Evolutionary conservation across 2,113 vertebrate genomes (phyloP).

Genomic region (Dicentrarchus labrax): DNA sequence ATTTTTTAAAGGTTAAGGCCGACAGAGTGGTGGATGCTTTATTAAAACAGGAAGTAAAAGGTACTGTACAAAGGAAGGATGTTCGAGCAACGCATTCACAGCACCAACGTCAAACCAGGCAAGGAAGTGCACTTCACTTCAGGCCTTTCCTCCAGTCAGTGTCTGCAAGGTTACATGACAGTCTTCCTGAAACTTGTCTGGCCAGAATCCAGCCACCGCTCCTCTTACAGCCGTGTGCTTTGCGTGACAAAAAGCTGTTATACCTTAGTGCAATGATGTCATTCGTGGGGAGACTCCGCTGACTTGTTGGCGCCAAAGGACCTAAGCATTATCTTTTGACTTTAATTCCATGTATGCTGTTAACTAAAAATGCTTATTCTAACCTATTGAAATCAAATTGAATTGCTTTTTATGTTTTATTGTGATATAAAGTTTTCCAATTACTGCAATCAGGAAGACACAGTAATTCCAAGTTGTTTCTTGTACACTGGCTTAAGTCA

Average conservation of each 20-base stretch:
- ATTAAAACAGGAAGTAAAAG: slow-evolving; percentile 70
- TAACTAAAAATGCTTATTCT: neutral
- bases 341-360: neutral
- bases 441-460: neutral
- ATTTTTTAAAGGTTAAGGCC: slow-evolving; percentile 38
- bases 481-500: neutral
- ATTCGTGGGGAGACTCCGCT: neutral
- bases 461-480: neutral
- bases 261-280: slow-evolving; percentile 22
- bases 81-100: slow-evolving; percentile 43
- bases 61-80: slow-evolving; percentile 73
- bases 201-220: slow-evolving; percentile 38
- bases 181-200: slow-evolving; percentile 54
- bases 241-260: slow-evolving; percentile 30
- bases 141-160: slow-evolving; percentile 56
- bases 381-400: neutral
- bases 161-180: slow-evolving; percentile 39
- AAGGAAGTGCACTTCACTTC: slow-evolving; percentile 69
- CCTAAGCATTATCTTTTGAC: slow-evolving; percentile 4
- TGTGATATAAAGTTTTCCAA: neutral
- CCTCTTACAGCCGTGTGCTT: slow-evolving; percentile 8
- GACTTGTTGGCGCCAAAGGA: slow-evolving; percentile 1
- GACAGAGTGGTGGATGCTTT: slow-evolving; percentile 1
- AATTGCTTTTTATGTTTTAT: neutral
- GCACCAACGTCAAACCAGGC: slow-evolving; percentile 16